Evolutionary conservation across 1,140 invertebrate genomes (phyloP).

Genomic region (Aporrectodea caliginosa): DNA sequence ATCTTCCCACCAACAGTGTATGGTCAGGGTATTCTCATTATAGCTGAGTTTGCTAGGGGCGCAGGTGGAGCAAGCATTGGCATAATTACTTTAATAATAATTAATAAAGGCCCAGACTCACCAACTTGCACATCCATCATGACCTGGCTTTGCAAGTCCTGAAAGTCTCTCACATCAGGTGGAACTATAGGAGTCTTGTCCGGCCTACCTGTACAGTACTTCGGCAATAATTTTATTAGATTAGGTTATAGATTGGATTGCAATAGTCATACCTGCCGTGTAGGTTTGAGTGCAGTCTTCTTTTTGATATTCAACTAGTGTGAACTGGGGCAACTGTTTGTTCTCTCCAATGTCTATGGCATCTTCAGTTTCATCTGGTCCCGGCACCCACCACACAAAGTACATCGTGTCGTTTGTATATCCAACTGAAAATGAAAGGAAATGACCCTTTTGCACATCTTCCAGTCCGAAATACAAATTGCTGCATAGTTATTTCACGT

Average conservation of each 20-base stretch:
- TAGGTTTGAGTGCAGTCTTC: constrained; percentile 34
- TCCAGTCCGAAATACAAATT: no score
- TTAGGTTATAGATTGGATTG: not conserved
- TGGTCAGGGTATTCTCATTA: no score
- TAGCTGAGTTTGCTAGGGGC: no score
- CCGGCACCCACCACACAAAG: constrained; percentile 16
- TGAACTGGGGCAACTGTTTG: constrained; percentile 31
- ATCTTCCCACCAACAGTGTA: no score
- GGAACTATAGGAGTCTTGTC: no score
- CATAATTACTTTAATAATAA: not conserved
- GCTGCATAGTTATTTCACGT: no score
- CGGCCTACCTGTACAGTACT: no score
- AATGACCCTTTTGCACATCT: no score
- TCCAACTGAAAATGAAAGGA: constrained; percentile 23
- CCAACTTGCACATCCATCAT: not conserved
- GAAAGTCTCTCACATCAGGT: not conserved
- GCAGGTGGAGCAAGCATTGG: no score
- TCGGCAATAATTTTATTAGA: not conserved
- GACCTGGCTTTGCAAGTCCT: not conserved
- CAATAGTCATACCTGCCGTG: constrained; percentile 26
- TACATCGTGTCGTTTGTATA: constrained; percentile 25
- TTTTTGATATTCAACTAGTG: constrained; percentile 13
- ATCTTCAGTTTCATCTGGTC: not conserved
- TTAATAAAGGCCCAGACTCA: not conserved
- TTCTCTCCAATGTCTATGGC: constrained; percentile 15